A percentile compares a stretch with the other conserved stretches of the same genome.
These are phyloP conservation scores for Papilio machaon DNA, from an alignment of 1,140 invertebrate genomes.

Conservation along the genomic window DNA sequence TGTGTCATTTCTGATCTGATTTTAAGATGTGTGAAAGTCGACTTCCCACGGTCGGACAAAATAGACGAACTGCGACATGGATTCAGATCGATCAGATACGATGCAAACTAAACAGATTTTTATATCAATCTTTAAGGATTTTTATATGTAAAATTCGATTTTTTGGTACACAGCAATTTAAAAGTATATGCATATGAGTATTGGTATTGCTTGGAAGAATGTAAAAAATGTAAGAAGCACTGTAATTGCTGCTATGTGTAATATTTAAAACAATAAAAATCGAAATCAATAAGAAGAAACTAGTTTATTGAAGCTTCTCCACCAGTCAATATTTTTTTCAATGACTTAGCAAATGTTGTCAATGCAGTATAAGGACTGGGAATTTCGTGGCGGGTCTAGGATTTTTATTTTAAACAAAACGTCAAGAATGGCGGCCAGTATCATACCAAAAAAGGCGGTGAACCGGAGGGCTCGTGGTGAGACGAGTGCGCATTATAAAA, in stretches of 20 bases:
- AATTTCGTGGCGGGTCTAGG: conserved; percentile 74
- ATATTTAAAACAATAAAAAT: conserved; percentile 51
- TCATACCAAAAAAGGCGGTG: conserved; percentile 72
- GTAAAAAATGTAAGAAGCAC: conserved; percentile 9
- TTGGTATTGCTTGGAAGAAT: not conserved
- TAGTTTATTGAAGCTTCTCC: conserved; percentile 60
- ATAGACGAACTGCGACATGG: no score
- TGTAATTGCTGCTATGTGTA: conserved; percentile 44
- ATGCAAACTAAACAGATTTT: no score
- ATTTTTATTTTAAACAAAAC: conserved; percentile 73
- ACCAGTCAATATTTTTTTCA: conserved; percentile 62
- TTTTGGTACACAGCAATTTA: no score
- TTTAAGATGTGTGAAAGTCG: no score
- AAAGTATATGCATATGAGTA: not conserved
- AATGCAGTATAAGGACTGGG: conserved; percentile 72
- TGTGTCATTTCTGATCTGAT: no score
- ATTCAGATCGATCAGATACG: no score
- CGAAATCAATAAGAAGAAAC: conserved; percentile 55
- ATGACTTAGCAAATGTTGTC: conserved; percentile 67
- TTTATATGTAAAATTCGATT: no score
- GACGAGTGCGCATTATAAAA: conserved; percentile 59
- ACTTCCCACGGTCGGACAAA: no score
- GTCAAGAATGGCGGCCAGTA: conserved; percentile 59
- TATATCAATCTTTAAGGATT: no score
- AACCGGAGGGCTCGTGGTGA: conserved; percentile 62